phyloP scores from a whole-genome alignment of 1,140 invertebrate species.

The Thaumetopoea pityocampa region DNA sequence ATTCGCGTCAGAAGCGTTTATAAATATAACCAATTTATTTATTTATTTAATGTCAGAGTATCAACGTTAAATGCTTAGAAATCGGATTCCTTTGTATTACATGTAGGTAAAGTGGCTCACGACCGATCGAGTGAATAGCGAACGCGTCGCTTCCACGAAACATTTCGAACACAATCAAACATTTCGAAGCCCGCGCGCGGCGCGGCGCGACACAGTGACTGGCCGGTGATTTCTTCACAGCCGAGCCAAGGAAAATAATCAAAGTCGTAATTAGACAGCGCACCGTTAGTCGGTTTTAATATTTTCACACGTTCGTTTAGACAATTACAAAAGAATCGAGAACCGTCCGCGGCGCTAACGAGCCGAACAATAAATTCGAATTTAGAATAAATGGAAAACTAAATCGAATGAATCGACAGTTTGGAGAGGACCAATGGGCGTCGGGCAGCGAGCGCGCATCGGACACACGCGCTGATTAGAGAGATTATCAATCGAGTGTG shows the following conservation, averaged over 20 bases:
- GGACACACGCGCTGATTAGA: constrained; percentile 35
- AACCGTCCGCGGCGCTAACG: constrained; percentile 37
- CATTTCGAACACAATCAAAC: background rate
- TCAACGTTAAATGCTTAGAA: no score
- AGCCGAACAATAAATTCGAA: constrained; percentile 48
- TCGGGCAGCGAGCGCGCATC: constrained; percentile 33
- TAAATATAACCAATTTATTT: no score
- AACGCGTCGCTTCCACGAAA: no score
- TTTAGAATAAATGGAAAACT: constrained; percentile 60
- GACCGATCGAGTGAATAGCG: no score
- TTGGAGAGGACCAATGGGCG: constrained; percentile 44
- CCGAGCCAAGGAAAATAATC: constrained; percentile 16
- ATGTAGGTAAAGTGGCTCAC: no score
- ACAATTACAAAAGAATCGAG: constrained; percentile 39
- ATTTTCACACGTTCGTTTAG: constrained; percentile 57
- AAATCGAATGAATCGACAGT: constrained; percentile 65
- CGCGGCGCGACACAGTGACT: background rate
- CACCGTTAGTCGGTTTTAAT: constrained; percentile 21
- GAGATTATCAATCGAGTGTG: constrained; percentile 46
- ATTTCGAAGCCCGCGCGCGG: background rate
- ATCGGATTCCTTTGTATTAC: no score
- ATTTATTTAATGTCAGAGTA: no score
- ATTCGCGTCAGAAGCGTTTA: no score
- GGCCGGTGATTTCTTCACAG: constrained; percentile 6
- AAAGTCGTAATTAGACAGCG: constrained; percentile 15